These are phyloP conservation scores for Calliphora vomitoria DNA, from an alignment of 2,888 invertebrate species.

Conservation along the genomic window DNA sequence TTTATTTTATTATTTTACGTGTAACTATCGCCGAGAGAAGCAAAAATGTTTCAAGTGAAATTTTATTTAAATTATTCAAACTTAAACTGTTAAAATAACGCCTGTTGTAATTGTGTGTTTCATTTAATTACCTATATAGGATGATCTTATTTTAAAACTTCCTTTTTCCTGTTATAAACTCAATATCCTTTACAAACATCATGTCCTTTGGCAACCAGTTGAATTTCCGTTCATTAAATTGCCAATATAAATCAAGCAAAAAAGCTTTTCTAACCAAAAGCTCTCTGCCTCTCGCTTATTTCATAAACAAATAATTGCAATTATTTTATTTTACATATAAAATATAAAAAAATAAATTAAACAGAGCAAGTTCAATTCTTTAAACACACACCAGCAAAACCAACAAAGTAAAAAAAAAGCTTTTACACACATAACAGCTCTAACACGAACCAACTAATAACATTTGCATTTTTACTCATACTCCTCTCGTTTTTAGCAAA, in stretches of 20 bases:
- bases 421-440: background rate
- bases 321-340: background rate
- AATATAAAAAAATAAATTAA: constrained; percentile 34
- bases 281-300: background rate
- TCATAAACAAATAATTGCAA: background rate
- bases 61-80: too few relatives aligned
- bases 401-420: constrained; percentile 30
- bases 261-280: constrained; percentile 11
- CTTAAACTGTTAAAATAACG: too few relatives aligned
- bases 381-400: background rate
- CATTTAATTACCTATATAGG: too few relatives aligned
- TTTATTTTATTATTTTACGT: too few relatives aligned
- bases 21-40: too few relatives aligned
- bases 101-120: too few relatives aligned
- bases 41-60: too few relatives aligned
- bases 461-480: background rate
- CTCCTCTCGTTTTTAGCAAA: background rate
- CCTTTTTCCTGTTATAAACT: too few relatives aligned
- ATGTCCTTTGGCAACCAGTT: background rate
- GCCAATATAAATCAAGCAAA: background rate
- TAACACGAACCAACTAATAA: background rate
- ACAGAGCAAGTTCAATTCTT: constrained; percentile 37
- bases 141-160: too few relatives aligned
- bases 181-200: too few relatives aligned
- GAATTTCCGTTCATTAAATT: background rate